These are phyloP conservation scores for Timema cristinae DNA, from an alignment of 2,888 invertebrate genomes.

Conservation along the genomic window DNA sequence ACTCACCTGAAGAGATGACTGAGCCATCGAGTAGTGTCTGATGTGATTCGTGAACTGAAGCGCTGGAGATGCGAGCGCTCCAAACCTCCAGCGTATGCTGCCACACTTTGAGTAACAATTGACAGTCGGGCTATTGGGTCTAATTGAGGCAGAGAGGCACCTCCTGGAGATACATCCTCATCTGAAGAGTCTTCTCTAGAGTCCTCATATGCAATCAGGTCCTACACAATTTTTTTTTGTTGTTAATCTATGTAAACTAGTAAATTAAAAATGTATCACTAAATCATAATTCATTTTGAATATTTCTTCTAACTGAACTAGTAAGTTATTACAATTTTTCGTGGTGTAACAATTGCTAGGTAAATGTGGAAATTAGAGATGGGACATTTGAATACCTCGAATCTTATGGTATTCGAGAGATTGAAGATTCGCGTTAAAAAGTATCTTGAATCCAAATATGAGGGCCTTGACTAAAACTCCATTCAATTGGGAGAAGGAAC, in stretches of 20 bases:
- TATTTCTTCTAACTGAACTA: background rate
- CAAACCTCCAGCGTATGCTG: constrained; percentile 80
- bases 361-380: too few species aligned
- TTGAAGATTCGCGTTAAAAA: too few species aligned
- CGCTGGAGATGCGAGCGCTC: constrained; percentile 74
- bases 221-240: constrained; percentile 32
- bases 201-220: constrained; percentile 44
- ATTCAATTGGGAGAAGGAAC: too few species aligned
- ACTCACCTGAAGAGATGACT: constrained; percentile 75
- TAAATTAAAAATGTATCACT: too few species aligned
- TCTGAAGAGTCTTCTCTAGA: constrained; percentile 29
- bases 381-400: too few species aligned
- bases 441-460: too few species aligned
- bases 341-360: background rate
- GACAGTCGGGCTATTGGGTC: constrained; percentile 54
- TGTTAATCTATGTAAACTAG: too few species aligned
- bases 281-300: too few species aligned
- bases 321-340: background rate
- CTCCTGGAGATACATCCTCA: constrained; percentile 32
- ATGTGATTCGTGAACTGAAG: constrained; percentile 74
- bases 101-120: constrained; percentile 81
- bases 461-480: too few species aligned
- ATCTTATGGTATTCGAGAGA: too few species aligned
- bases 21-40: constrained; percentile 84
- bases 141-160: constrained; percentile 42